Conservation (phyloP, 2,113 vertebrate species). For the Ctenodactylus gundi region DNA sequence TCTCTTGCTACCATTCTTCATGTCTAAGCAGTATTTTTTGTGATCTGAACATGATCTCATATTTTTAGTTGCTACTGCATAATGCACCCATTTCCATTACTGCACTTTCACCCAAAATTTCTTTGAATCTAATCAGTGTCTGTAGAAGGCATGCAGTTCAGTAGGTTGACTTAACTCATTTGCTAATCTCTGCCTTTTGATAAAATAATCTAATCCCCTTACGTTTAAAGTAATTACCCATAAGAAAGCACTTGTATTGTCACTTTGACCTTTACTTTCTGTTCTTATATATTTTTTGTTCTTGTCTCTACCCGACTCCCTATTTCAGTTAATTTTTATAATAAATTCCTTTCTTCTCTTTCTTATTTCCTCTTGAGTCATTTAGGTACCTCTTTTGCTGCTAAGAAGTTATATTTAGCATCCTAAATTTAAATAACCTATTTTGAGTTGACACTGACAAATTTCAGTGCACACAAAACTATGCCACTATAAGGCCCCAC, state of each 20-base stretch:
- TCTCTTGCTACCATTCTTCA: background rate
- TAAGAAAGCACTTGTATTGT: background rate
- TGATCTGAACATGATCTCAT: background rate
- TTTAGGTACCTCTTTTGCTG: background rate
- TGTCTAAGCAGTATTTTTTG: background rate
- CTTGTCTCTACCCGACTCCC: background rate
- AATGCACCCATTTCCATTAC: background rate
- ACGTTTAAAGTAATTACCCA: background rate
- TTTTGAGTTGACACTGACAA: background rate
- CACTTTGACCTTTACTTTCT: background rate
- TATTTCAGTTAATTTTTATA: background rate
- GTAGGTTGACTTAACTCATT: background rate
- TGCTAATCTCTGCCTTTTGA: background rate
- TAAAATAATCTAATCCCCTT: background rate
- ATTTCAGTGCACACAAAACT: background rate
- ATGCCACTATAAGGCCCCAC: background rate
- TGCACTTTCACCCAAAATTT: background rate
- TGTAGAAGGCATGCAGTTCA: background rate
- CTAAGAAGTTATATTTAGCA: background rate
- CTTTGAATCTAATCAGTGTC: background rate
- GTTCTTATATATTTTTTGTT: background rate
- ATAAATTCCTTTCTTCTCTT: background rate
- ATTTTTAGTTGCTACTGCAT: background rate
- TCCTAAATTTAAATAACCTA: background rate
- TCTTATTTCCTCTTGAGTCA: background rate